Conservation (phyloP, 2,888 invertebrate genomes). For the Odontomyia ornata region DNA sequence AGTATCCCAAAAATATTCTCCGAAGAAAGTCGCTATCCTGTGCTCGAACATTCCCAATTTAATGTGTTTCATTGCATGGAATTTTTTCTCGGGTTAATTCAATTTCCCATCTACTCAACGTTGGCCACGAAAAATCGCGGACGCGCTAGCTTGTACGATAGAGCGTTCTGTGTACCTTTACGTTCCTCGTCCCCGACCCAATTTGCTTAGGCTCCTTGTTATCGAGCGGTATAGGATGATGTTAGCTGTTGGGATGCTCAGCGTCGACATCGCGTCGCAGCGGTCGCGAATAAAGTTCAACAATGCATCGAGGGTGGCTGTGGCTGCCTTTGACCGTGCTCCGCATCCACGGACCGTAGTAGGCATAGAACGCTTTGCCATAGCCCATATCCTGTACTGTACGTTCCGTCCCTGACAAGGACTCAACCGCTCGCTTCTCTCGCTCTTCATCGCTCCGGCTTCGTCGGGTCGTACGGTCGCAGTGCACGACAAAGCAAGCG, state of each 20-base stretch:
- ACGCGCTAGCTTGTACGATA: neutral
- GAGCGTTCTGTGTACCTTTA: neutral
- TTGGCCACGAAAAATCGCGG: neutral
- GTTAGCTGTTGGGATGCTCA: neutral
- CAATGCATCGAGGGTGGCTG: neutral
- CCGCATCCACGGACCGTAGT: slow-evolving; percentile 21
- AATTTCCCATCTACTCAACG: neutral
- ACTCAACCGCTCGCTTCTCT: neutral
- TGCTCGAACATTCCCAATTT: no score
- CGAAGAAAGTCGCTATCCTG: no score
- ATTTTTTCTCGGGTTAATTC: neutral
- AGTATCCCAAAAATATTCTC: no score
- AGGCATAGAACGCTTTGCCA: slow-evolving; percentile 35
- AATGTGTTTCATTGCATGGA: no score
- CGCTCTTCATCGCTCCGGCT: neutral
- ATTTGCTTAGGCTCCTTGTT: slow-evolving; percentile 21
- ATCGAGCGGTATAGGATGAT: slow-evolving; percentile 35
- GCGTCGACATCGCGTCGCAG: slow-evolving; percentile 12
- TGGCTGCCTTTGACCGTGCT: neutral
- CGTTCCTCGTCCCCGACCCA: slow-evolving; percentile 12
- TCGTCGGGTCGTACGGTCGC: neutral
- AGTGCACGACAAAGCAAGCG: slow-evolving; percentile 24
- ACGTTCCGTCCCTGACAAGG: slow-evolving; percentile 22
- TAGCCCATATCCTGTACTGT: slow-evolving; percentile 17
- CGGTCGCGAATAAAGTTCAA: slow-evolving; percentile 16